Conservation (phyloP, 2,113 vertebrate genomes). For the Podarcis raffonei region DNA sequence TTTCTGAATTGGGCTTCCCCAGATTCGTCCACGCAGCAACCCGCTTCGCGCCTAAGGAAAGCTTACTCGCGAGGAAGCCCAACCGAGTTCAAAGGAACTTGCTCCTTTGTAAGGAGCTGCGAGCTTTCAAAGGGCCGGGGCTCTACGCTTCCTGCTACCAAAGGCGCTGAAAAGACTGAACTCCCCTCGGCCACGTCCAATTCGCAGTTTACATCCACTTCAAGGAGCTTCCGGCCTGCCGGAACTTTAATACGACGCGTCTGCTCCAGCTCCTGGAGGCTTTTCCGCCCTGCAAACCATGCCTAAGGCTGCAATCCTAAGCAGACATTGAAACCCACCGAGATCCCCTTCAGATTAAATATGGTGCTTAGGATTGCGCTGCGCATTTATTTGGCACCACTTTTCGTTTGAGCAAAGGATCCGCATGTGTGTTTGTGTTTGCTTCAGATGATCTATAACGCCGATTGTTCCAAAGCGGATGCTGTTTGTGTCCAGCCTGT, state of each 20-base stretch:
- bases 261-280: not conserved
- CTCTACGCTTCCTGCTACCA: too few species aligned
- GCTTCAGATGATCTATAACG: not conserved
- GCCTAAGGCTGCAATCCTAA: too few species aligned
- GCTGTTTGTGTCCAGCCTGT: constrained; percentile 71
- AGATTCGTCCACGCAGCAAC: too few species aligned
- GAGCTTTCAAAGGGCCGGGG: too few species aligned
- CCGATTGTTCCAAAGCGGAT: constrained; percentile 56
- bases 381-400: not conserved
- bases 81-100: not conserved
- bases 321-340: not conserved
- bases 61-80: not conserved
- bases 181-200: not conserved
- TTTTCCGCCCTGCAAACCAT: not conserved
- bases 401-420: too few species aligned
- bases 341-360: not conserved
- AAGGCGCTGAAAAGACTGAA: not conserved
- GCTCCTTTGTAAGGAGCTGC: too few species aligned
- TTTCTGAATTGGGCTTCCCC: too few species aligned
- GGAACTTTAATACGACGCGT: not conserved
- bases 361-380: not conserved
- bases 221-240: not conserved
- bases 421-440: not conserved
- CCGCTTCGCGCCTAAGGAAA: too few species aligned
- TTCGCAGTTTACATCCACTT: not conserved